These are phyloP conservation scores for Epinotia brunnichana DNA, from an alignment of 2,888 invertebrate species.

Conservation along the genomic window DNA sequence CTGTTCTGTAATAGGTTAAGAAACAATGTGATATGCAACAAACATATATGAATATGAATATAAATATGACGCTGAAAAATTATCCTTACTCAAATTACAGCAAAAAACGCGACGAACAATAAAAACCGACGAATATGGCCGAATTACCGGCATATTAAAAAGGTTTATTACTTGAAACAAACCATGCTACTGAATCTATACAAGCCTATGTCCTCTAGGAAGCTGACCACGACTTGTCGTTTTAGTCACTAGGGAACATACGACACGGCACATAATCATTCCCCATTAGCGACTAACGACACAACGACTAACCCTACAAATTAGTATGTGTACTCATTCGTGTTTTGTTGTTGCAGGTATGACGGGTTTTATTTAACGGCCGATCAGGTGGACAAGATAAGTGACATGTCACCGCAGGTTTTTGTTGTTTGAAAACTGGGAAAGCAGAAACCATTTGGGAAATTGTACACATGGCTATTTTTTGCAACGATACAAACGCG, in stretches of 20 bases:
- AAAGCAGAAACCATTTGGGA: no score
- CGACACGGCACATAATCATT: constrained; percentile 47
- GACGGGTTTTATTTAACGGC: constrained; percentile 15
- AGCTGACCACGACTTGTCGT: background rate
- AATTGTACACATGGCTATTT: no score
- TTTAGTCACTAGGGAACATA: constrained; percentile 9
- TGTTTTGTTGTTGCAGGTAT: constrained; percentile 42
- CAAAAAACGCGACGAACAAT: constrained; percentile 24
- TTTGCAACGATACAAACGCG: no score
- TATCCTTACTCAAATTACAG: constrained; percentile 20
- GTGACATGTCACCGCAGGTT: constrained; percentile 8
- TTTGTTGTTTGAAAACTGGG: background rate
- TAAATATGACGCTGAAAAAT: constrained; percentile 23
- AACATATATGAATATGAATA: no score
- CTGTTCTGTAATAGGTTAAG: no score
- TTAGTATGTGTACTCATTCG: constrained; percentile 33
- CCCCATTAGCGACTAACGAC: constrained; percentile 45
- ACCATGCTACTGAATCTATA: constrained; percentile 26
- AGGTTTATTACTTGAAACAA: constrained; percentile 47
- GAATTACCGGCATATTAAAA: constrained; percentile 41
- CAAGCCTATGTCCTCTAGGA: background rate
- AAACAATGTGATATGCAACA: no score
- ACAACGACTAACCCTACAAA: constrained; percentile 45
- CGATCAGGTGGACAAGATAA: constrained; percentile 24
- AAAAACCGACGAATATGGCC: constrained; percentile 31